Base-by-base conservation (phyloP, 1,140 invertebrate species). In the Caerostris darwini region DNA sequence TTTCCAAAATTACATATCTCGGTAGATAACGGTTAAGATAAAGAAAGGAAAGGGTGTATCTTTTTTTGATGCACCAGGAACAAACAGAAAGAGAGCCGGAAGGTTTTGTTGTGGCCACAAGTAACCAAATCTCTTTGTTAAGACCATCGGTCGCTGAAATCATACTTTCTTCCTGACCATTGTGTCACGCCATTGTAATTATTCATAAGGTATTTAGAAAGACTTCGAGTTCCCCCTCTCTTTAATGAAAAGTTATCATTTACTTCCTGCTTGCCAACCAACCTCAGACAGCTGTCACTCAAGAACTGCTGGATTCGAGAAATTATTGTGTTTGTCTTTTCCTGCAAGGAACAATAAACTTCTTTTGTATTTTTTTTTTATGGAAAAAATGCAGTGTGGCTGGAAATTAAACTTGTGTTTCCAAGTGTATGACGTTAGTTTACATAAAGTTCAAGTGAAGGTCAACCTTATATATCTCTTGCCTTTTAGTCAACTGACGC, bases 231-330 rank as follows among this genome's bases (percentile, higher is more conserved):
- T 77, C 88, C 88, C 61, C 59, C 34, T 71, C n/a, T 67, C 83
- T 85, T 71, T 91, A 91, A 91, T 91, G 90, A 91, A 91, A 91
- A 91, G 90, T 91, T 91, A 91, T 82, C 71, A 81, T 64, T 88
- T 34, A 91, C 90, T 91, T 91, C 90, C 90, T 91, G 90, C 56
- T 57, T 90, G 61, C 56, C 88, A 85, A 50, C 19, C 6, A 19
- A 56, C 5, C 8, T 5, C 6, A 19, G 90, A 82, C 90, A 81
- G 90, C 90, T 91, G 90, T 91, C 90, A 91, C n/a, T 81, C 69
- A 91, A 34, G 69, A 2, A 7, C 57, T 88, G 34, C 17, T 34
- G 34, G n/a, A 90, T 56, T 90, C 88, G 88, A 58, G 86, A 57
- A 88, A 64, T 88, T 88, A 88, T 88, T 88, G 86, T 83, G 82